Base-by-base conservation (phyloP, 2,113 vertebrate species). In the Ochotona princeps region DNA sequence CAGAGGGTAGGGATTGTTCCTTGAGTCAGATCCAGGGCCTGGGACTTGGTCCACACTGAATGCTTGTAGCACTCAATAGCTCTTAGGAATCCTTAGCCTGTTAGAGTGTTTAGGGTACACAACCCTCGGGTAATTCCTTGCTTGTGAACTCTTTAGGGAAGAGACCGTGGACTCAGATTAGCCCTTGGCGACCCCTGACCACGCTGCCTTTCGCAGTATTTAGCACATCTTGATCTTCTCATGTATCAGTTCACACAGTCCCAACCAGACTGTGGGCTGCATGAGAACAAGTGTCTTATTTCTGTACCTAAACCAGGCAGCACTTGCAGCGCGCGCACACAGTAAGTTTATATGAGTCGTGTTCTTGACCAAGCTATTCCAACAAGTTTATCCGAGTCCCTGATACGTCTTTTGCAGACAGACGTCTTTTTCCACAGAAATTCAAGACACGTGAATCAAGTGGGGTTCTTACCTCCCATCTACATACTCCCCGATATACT, bases 401-500 rank as follows among this genome's bases (percentile, higher is more conserved):
- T 61, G 70, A 26, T 17, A 75, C 1, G 12, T 60, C 28, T 28
- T 54, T 75, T 20, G 30, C 63, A 82, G 61, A n/a, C 35, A 32
- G 61, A n/a, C 35, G 30, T 76, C 54, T 91, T 86, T 91, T 72
- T 47, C 35, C 54, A 75, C 35, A 57, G 28, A 66, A 23, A 79
- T 63, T 94, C 67, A 72, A 79, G 35, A 61, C 51, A 30, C 47
- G 32, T 51, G 80, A 91, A 61, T 63, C 44, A 91, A 76, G 87
- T 17, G 60, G 65, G 18, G 35, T 15, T 73, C 95, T 91, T 97
- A 99, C 99, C 98, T 99, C 94, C 97, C 97, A 96, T 98, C 92
- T 89, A 97, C 97, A 47, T 94, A 98, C 4, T 95, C 76, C 74
- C 99, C 99, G 61, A 92, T 90, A 81, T 98, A 99, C 74, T 96